Base-by-base conservation (phyloP, 2,888 invertebrate genomes). In the Dynastes grantii region DNA sequence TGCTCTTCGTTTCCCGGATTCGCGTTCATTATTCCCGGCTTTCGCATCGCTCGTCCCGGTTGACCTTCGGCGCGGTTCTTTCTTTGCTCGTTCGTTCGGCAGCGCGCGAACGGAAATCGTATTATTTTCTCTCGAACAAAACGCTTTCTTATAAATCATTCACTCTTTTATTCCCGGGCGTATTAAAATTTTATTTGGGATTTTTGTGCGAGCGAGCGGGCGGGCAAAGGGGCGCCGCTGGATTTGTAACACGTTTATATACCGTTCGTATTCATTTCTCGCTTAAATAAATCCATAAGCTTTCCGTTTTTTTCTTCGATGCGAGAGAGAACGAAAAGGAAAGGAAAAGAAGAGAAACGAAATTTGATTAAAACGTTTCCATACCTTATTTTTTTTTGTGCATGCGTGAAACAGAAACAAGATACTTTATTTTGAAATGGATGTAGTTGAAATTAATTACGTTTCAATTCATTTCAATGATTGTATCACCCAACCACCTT, bases 171-270 rank as follows among this genome's bases (percentile, higher is more conserved):
- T 68, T 68, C 58, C 22, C 51, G 51, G 0, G 32, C n/a, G 61
- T 75, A 63, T 75, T 75, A 75, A 75, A 75, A 75, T 75, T 61
- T 75, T 75, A 75, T 75, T 75, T 45, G 22, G 58, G 58, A 73
- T 75, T 68, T 61, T 37, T 61, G 8, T 49, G 22, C 61, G 13
- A 45, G 45, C 45, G 45, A 13, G 55, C 22, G 51, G 22, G 32
- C 32, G 32, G 32, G 22, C 61, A 3, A 8, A 16, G 8, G 29
- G 22, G 22, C 29, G 2, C 16, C 29, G n/a, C 45, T 6, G 29
- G 11, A 68, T 68, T 68, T 51, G 51, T 51, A 68, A 51, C 51
- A n/a, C 68, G 51, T 65, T 65, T 45, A 45, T 11, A 2, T 65
- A 65, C 63, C 16, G 65, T 68, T 16, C n/a, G 27, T 51, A 51